Conservation (phyloP, 2,113 vertebrate genomes). For the Leucopternis melanops region DNA sequence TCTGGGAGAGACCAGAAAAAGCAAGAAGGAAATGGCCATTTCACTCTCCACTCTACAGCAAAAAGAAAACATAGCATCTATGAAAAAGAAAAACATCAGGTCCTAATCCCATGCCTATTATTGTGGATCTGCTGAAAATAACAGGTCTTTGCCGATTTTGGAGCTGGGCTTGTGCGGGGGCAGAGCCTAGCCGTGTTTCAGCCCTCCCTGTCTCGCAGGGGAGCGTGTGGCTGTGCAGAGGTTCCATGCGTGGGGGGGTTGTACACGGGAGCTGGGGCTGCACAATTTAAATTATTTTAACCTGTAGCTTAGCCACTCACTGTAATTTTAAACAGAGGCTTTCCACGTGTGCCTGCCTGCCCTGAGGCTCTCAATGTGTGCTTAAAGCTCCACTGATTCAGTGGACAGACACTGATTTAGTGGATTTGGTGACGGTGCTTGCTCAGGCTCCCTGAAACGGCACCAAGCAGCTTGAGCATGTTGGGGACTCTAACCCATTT, state of each 20-base stretch:
- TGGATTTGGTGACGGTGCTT: background rate
- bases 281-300: background rate
- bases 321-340: background rate
- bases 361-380: rapidly evolving
- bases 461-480: background rate
- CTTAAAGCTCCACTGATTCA: background rate
- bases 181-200: background rate
- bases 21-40: background rate
- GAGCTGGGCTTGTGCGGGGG: background rate
- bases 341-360: background rate
- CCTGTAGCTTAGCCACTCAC: background rate
- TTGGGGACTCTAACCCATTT: background rate
- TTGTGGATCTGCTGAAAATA: background rate
- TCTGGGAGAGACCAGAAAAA: background rate
- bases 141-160: background rate
- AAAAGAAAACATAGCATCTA: background rate
- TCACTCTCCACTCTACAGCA: background rate
- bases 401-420: background rate
- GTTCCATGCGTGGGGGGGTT: rapidly evolving
- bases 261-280: background rate
- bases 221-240: too few species aligned
- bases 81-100: background rate
- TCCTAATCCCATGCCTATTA: background rate
- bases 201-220: background rate
- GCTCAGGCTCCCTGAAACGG: background rate